Conservation (phyloP, 2,888 invertebrate species). For the Eutolmus rufibarbis region DNA sequence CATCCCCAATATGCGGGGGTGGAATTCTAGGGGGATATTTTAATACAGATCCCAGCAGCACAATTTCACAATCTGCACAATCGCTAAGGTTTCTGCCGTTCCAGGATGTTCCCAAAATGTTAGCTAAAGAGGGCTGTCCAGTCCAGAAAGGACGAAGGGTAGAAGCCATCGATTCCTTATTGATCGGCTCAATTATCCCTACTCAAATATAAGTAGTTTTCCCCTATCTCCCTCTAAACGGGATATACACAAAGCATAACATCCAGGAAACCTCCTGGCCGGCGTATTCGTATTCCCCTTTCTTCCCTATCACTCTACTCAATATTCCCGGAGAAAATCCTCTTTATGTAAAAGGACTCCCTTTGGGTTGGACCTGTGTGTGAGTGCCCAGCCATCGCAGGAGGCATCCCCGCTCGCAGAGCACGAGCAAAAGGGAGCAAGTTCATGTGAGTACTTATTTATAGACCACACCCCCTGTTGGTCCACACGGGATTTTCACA, state of each 20-base stretch:
- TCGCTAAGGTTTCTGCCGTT: not conserved
- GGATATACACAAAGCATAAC: not conserved
- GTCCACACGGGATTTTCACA: not conserved
- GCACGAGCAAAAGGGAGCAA: slow-evolving; percentile 30
- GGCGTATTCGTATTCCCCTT: not conserved
- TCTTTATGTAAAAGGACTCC: slow-evolving; percentile 18
- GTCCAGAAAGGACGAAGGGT: not conserved
- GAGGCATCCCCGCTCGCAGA: not conserved
- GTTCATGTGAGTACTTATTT: slow-evolving; percentile 38
- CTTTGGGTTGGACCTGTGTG: not conserved
- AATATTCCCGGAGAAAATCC: not conserved
- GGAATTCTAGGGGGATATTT: not conserved
- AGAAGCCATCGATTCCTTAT: slow-evolving; percentile 20
- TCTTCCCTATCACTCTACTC: not conserved
- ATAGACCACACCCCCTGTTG: slow-evolving; percentile 38
- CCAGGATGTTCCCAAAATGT: not conserved
- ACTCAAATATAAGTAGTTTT: slow-evolving; percentile 34
- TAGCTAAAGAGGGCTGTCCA: not conserved
- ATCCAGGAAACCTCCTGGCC: not conserved
- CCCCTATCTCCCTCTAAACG: not conserved
- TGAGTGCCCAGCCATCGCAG: not conserved
- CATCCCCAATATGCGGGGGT: not conserved
- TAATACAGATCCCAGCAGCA: not conserved
- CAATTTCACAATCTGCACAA: not conserved
- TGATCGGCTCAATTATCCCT: slow-evolving; percentile 36